Conservation (phyloP, 2,113 vertebrate species). For the Corythornis vintsioides region DNA sequence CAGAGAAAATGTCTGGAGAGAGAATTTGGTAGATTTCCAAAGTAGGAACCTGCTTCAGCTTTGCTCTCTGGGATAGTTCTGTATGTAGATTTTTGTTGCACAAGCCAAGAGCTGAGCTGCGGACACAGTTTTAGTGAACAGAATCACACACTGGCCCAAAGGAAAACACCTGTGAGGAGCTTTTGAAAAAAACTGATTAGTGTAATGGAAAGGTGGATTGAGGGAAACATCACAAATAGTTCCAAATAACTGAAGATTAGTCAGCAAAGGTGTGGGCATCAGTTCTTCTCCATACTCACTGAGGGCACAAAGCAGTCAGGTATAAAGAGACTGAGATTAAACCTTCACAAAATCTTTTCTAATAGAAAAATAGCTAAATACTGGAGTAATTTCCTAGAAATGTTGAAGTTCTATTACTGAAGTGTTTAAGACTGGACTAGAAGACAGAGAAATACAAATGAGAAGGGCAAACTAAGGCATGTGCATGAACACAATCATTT, state of each 20-base stretch:
- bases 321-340: background rate
- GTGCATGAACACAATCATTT: background rate
- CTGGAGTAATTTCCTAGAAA: background rate
- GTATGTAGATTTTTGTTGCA: background rate
- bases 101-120: background rate
- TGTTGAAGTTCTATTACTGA: background rate
- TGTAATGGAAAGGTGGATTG: background rate
- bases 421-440: background rate
- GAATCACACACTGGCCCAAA: background rate
- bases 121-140: background rate
- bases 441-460: background rate
- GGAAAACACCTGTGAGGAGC: background rate
- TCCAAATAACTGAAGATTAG: background rate
- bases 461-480: background rate
- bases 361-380: background rate
- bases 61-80: background rate
- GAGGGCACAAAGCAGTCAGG: background rate
- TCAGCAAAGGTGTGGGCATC: background rate
- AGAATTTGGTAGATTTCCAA: background rate
- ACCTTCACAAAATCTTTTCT: background rate
- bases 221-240: background rate
- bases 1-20: background rate
- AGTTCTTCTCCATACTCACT: background rate
- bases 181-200: background rate
- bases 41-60: background rate